phyloP scores from a whole-genome alignment of 2,113 vertebrate species.

The Anoplopoma fimbria region DNA sequence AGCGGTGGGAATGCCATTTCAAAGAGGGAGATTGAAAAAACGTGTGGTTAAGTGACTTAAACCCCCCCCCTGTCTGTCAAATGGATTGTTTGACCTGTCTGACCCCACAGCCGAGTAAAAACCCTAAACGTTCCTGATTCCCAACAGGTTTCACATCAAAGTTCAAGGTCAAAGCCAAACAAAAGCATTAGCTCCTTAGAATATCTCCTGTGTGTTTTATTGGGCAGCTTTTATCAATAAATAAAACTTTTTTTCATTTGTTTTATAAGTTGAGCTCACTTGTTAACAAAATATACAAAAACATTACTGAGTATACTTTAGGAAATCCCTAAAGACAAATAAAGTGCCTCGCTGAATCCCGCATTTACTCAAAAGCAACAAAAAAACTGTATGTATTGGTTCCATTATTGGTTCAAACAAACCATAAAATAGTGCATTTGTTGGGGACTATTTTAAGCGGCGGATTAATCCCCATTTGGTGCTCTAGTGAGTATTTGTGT shows the following conservation, averaged over 20 bases:
- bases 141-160: conserved; percentile 26
- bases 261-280: no score
- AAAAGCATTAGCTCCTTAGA: neutral
- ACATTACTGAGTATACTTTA: no score
- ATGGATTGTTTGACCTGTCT: conserved; percentile 62
- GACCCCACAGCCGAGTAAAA: conserved; percentile 34
- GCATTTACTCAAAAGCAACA: neutral
- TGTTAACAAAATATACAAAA: no score
- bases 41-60: conserved; percentile 23
- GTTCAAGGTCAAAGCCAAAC: conserved; percentile 60
- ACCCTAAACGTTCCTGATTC: conserved; percentile 38
- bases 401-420: no score
- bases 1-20: conserved; percentile 40
- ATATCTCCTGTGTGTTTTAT: neutral
- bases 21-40: conserved; percentile 32
- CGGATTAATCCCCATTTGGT: no score
- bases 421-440: no score
- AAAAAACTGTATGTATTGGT: no score
- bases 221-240: neutral
- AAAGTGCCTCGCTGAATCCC: neutral
- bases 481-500: no score
- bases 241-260: no score
- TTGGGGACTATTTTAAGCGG: no score
- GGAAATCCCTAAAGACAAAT: no score
- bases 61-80: conserved; percentile 34